A percentile compares a stretch with the other conserved stretches of the same genome.
Conservation (phyloP, 2,797 vertebrate species). For the Tangara arthus region DNA sequence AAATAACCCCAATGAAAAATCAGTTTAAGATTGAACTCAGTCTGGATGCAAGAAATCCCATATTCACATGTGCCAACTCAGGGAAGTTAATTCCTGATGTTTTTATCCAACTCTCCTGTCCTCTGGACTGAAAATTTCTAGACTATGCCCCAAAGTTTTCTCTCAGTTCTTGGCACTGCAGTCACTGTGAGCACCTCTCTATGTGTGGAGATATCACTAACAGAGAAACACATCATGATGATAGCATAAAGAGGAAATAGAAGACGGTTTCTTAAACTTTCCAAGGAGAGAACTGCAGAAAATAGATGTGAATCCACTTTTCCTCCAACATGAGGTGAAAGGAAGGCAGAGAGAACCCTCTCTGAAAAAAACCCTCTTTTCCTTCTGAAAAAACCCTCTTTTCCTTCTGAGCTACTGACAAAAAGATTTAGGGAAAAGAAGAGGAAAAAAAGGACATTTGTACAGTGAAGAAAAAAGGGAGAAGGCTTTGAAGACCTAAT, state of each 20-base stretch:
- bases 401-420: background rate
- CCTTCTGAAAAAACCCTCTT: background rate
- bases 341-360: background rate
- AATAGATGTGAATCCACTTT: background rate
- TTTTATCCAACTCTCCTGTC: background rate
- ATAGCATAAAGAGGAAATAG: background rate
- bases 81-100: background rate
- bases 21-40: background rate
- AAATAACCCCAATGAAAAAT: background rate
- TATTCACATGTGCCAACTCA: background rate
- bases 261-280: background rate
- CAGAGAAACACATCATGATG: background rate
- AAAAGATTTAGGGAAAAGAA: constrained; percentile 5
- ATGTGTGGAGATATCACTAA: background rate
- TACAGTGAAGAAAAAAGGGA: background rate
- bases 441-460: background rate
- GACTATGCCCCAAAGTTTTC: background rate
- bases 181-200: background rate
- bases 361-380: background rate
- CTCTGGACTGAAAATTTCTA: background rate
- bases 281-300: background rate
- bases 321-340: background rate
- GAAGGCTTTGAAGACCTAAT: constrained; percentile 18
- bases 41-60: background rate
- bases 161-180: fast-evolving